A percentile compares a stretch with the other conserved stretches of the same genome.
Evolutionary conservation across 2,113 vertebrate genomes (phyloP).

Genomic region (Silurus asotus): DNA sequence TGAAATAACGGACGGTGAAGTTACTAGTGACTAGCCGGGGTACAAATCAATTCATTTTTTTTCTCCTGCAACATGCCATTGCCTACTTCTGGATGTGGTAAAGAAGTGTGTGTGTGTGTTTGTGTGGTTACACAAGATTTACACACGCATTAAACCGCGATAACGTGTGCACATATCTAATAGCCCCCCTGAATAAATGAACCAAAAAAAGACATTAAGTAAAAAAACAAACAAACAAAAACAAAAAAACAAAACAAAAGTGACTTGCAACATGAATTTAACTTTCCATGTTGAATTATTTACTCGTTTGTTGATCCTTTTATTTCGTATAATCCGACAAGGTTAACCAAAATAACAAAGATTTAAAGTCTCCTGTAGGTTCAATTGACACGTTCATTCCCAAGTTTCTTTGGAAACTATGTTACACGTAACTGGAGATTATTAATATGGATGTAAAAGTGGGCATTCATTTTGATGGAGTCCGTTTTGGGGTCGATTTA

Average conservation of each 20-base stretch:
- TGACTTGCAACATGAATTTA: not conserved
- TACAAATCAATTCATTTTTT: constrained; percentile 54
- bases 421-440: too few relatives aligned
- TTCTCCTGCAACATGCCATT: constrained; percentile 25
- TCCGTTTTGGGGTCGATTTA: not conserved
- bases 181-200: not conserved
- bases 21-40: constrained; percentile 70
- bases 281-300: too few relatives aligned
- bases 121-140: not conserved
- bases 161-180: not conserved
- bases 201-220: not conserved
- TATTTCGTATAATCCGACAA: not conserved
- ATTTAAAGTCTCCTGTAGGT: not conserved
- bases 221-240: too few relatives aligned
- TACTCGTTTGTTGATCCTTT: too few relatives aligned
- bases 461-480: not conserved
- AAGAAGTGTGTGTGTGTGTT: not conserved
- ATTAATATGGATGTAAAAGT: not conserved
- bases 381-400: not conserved
- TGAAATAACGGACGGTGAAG: constrained; percentile 72
- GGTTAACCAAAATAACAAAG: not conserved
- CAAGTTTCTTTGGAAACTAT: not conserved
- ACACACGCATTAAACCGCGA: not conserved
- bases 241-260: too few relatives aligned
- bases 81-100: constrained; percentile 16